Percentiles rank a stretch among this genome's conserved stretches.
Conservation (phyloP, 2,888 invertebrate species). For the Alloscopus bannaensis region DNA sequence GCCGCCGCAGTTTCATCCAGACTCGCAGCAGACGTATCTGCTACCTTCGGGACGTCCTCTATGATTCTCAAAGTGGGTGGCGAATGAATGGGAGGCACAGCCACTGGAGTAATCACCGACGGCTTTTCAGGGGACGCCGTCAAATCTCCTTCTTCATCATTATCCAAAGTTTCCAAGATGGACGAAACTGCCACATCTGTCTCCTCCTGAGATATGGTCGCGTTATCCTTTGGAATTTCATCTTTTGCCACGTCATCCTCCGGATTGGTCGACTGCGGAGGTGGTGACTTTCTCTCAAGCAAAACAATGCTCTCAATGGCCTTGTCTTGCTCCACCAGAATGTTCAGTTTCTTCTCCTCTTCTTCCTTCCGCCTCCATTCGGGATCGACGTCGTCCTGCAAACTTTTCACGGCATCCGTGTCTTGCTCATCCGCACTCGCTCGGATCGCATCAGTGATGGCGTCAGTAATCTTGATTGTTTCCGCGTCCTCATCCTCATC, state of each 20-base stretch:
- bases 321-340: slow-evolving; percentile 74
- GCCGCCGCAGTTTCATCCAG: slow-evolving; percentile 49
- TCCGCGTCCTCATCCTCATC: slow-evolving; percentile 72
- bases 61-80: slow-evolving; percentile 71
- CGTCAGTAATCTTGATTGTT: slow-evolving; percentile 68
- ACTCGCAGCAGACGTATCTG: slow-evolving; percentile 9
- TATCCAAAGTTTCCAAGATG: slow-evolving; percentile 85
- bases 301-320: slow-evolving; percentile 74
- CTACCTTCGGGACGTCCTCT: slow-evolving; percentile 52
- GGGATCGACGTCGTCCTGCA: slow-evolving; percentile 38
- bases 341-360: slow-evolving; percentile 76
- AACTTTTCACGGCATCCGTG: slow-evolving; percentile 42
- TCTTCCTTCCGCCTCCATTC: slow-evolving; percentile 72
- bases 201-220: slow-evolving; percentile 92
- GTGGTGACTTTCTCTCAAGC: slow-evolving; percentile 69
- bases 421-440: slow-evolving; percentile 69
- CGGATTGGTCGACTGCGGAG: slow-evolving; percentile 75
- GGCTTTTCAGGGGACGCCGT: not conserved
- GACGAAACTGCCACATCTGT: slow-evolving; percentile 95
- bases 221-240: slow-evolving; percentile 80
- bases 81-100: slow-evolving; percentile 47
- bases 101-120: slow-evolving; percentile 25
- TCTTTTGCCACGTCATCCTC: slow-evolving; percentile 70
- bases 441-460: slow-evolving; percentile 69
- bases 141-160: slow-evolving; percentile 66